Base-by-base conservation (phyloP, 2,888 invertebrate species). In the Phortica magna region DNA sequence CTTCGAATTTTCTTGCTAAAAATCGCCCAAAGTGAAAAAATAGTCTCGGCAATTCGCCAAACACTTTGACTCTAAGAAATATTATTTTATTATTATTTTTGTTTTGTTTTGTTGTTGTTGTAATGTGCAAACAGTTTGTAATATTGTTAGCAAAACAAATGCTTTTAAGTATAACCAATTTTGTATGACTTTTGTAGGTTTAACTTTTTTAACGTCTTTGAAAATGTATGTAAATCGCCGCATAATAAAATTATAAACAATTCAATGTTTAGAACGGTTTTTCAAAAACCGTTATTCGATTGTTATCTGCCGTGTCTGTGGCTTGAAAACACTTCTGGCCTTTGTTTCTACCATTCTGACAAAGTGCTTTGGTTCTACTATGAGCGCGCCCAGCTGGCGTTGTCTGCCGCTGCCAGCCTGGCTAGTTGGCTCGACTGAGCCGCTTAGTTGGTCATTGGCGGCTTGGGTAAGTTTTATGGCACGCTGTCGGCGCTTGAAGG, bases 241-340 rank as follows among this genome's bases (percentile, higher is more conserved):
- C 2, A 31, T 31, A 39, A 64, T 39, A 67, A 67, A 67, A 67
- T 42, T 67, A 67, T 19, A 17, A 42, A 67, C 42, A 67, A 42
- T n/a, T 17, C 41, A 48, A 48, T 31, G 64, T 14, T 67, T 42
- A 67, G 42, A 67, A 67, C 7, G n/a, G 42, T n/a, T 42, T 14
- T 67, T 67, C 41, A 42, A 67, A 10, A 31, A 39, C n/a, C 67
- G 42, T n/a, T 42, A 17, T 67, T 67, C 17, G 67, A 67, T 67
- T 42, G 42, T 67, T 67, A 67, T 42, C 67, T 67, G 4, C n/a
- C 14, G 14, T 14, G 43, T 12, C 59, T 59, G 59, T 19, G 10
- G 59, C n/a, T 67, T 67, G 39, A 41, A 67, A 67, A 42, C 67
- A 67, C 67, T 67, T 67, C 67, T 67, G 67, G 67, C 67, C 42